Percentiles rank a stretch among this genome's conserved stretches.
Conservation (phyloP, 2,888 invertebrate species). For the Leucophora obtusa region DNA sequence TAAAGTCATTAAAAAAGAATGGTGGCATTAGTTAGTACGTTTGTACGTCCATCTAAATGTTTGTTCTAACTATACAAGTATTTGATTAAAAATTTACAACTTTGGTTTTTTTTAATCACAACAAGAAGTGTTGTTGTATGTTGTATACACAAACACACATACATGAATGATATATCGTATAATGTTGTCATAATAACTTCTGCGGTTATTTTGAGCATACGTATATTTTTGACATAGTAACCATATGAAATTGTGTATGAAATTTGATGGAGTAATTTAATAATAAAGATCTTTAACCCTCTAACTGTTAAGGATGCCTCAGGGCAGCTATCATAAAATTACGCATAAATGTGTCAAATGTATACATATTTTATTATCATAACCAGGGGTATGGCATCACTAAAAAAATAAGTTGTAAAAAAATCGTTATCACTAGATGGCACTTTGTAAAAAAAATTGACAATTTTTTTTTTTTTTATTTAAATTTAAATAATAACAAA, state of each 20-base stretch:
- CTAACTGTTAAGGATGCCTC: too few species aligned
- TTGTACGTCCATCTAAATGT: neutral
- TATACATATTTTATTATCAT: too few species aligned
- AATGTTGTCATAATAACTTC: constrained; percentile 1
- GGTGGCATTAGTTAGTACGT: constrained; percentile 25
- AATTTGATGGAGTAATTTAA: neutral
- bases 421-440: too few species aligned
- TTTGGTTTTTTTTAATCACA: neutral
- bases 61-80: neutral
- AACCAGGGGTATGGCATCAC: too few species aligned
- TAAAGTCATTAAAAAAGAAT: constrained; percentile 43
- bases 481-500: too few species aligned
- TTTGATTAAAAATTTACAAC: constrained; percentile 5
- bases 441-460: too few species aligned
- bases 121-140: neutral
- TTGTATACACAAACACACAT: neutral
- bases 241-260: neutral
- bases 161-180: neutral
- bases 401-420: too few species aligned
- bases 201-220: neutral
- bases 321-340: too few species aligned
- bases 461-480: too few species aligned
- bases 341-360: too few species aligned
- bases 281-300: neutral
- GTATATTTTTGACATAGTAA: neutral